Percentiles rank a stretch among this genome's conserved stretches.
These are phyloP conservation scores for Drosophila malerkotliana DNA, from an alignment of 1,140 invertebrate species.

Conservation along the genomic window DNA sequence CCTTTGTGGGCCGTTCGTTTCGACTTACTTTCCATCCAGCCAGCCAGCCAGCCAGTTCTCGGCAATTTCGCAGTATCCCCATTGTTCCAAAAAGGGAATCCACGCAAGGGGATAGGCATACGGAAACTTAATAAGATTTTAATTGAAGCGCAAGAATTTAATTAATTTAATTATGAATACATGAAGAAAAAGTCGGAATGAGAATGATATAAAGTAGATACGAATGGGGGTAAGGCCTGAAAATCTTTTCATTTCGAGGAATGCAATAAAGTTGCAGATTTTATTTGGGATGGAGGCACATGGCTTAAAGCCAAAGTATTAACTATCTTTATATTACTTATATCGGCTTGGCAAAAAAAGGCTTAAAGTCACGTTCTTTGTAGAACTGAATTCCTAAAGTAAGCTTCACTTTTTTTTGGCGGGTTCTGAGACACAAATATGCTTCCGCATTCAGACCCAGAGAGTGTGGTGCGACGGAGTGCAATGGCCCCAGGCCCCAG, in stretches of 20 bases:
- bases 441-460: conserved; percentile 59
- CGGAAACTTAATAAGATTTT: conserved; percentile 80
- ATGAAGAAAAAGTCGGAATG: conserved; percentile 19
- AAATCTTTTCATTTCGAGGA: conserved; percentile 15
- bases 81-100: conserved; percentile 40
- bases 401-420: conserved; percentile 8
- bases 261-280: conserved; percentile 38
- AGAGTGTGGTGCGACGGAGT: conserved; percentile 4
- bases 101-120: conserved; percentile 33
- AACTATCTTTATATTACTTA: conserved; percentile 1
- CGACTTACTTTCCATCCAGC: conserved; percentile 18
- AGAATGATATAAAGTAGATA: not conserved
- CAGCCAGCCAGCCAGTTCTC: conserved; percentile 21
- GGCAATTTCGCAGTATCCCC: conserved; percentile 37
- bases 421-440: conserved; percentile 22
- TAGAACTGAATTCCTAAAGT: conserved; percentile 22
- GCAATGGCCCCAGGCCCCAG: conserved; percentile 35
- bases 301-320: not conserved
- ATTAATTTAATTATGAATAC: conserved; percentile 78
- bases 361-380: conserved; percentile 35
- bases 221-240: not conserved
- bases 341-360: not conserved
- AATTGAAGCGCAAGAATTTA: conserved; percentile 83
- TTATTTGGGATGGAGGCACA: conserved; percentile 1
- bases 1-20: conserved; percentile 24